A percentile compares a stretch with the other conserved stretches of the same genome.
Conservation (phyloP, 2,888 invertebrate genomes). For the Microchrysa polita region DNA sequence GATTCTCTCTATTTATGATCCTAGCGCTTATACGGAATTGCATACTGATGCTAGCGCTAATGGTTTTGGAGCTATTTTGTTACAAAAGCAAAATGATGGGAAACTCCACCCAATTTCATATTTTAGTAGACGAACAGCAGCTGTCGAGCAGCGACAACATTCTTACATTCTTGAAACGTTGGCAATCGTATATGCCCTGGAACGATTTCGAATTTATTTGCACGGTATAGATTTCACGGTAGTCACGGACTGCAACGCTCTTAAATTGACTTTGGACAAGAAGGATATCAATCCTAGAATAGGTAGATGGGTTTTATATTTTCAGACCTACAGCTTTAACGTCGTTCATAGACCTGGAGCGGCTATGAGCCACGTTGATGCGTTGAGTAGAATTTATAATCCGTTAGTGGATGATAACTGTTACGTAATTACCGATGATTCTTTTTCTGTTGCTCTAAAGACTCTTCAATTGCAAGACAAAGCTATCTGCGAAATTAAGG, state of each 20-base stretch:
- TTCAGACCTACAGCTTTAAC: background rate
- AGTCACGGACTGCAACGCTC: conserved; percentile 54
- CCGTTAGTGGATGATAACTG: too few species aligned
- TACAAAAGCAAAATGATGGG: conserved; percentile 51
- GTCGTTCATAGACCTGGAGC: too few species aligned
- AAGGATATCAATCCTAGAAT: conserved; percentile 55
- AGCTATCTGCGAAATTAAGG: too few species aligned
- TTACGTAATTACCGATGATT: too few species aligned
- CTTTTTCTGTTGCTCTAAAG: too few species aligned
- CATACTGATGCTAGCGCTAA: conserved; percentile 56
- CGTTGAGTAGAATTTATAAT: too few species aligned
- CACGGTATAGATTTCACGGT: conserved; percentile 53
- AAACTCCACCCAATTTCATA: conserved; percentile 55
- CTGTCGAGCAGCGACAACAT: conserved; percentile 53
- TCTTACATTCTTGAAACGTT: conserved; percentile 56
- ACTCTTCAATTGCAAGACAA: too few species aligned
- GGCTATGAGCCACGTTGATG: too few species aligned
- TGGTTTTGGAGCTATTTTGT: conserved; percentile 54
- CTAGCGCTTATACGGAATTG: conserved; percentile 53
- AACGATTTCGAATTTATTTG: conserved; percentile 54
- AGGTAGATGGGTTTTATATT: conserved; percentile 45
- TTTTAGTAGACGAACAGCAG: conserved; percentile 54
- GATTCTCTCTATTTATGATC: conserved; percentile 55
- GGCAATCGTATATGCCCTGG: conserved; percentile 53
- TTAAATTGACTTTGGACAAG: conserved; percentile 54